A percentile compares a stretch with the other conserved stretches of the same genome.
phyloP scores from a whole-genome alignment of 2,113 vertebrate genomes.

The Etia nguti region DNA sequence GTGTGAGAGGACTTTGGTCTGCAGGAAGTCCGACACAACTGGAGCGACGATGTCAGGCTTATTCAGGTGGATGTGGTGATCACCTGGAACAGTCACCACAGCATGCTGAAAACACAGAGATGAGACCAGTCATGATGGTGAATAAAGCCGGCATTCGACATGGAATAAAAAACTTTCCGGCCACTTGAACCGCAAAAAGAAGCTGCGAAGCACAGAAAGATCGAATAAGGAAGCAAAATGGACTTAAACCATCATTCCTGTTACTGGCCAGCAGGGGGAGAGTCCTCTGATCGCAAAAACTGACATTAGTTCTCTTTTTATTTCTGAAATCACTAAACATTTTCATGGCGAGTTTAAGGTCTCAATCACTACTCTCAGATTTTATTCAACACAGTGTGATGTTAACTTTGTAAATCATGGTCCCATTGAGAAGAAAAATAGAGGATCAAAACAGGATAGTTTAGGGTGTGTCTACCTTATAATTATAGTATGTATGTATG shows the following conservation, averaged over 20 bases:
- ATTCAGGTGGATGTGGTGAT: slow-evolving; percentile 65
- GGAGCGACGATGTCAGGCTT: slow-evolving; percentile 36
- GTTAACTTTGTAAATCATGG: too few species aligned
- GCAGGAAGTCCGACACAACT: slow-evolving; percentile 55
- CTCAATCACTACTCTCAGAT: not conserved
- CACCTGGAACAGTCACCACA: slow-evolving; percentile 41
- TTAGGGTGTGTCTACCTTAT: too few species aligned
- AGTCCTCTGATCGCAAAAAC: not conserved
- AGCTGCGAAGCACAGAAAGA: not conserved
- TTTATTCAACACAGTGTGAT: not conserved
- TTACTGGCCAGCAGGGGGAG: not conserved
- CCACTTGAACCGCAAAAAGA: not conserved
- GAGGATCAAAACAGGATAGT: too few species aligned
- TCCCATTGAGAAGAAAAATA: too few species aligned
- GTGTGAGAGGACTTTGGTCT: not conserved
- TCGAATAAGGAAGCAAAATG: not conserved
- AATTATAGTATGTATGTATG: too few species aligned
- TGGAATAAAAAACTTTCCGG: not conserved
- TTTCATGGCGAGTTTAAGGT: not conserved
- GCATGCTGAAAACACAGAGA: slow-evolving; percentile 23
- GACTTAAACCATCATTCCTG: not conserved
- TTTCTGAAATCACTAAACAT: not conserved
- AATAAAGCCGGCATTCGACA: not conserved
- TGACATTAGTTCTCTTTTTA: not conserved
- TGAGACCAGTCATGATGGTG: not conserved